phyloP scores from a whole-genome alignment of 1,140 invertebrate genomes.

The Gonatopus flavifemur region DNA sequence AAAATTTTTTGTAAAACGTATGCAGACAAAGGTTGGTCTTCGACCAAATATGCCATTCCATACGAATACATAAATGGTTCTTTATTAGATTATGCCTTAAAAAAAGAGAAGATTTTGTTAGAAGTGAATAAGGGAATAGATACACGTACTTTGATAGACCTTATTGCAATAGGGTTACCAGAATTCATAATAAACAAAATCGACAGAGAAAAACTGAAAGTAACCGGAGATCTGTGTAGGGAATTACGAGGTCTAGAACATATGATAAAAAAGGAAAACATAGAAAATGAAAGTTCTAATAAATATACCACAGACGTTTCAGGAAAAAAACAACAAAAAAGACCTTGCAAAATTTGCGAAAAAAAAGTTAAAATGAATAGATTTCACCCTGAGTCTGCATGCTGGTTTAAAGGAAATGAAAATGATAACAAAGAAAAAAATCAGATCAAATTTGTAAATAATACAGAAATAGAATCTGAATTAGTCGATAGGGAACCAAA shows the following conservation, averaged over 20 bases:
- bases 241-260: background rate
- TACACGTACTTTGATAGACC: slow-evolving; percentile 7
- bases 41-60: slow-evolving; percentile 3
- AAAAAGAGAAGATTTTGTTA: slow-evolving; percentile 14
- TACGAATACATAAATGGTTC: slow-evolving; percentile 11
- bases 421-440: background rate
- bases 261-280: background rate
- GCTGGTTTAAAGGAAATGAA: slow-evolving; percentile 7
- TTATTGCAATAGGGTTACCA: slow-evolving; percentile 11
- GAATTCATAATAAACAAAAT: too few relatives aligned
- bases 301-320: background rate
- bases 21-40: background rate
- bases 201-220: background rate
- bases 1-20: slow-evolving; percentile 3
- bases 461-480: too few relatives aligned
- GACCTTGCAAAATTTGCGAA: slow-evolving; percentile 7
- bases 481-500: slow-evolving; percentile 15
- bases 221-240: background rate
- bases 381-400: slow-evolving; percentile 7
- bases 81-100: slow-evolving; percentile 13
- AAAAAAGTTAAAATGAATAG: slow-evolving; percentile 9
- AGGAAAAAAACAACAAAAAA: slow-evolving; percentile 1
- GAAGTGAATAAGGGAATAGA: slow-evolving; percentile 2
- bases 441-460: background rate
- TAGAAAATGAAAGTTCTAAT: slow-evolving; percentile 1